Conservation (phyloP, 2,888 invertebrate genomes). For the Drosophila paramelanica region DNA sequence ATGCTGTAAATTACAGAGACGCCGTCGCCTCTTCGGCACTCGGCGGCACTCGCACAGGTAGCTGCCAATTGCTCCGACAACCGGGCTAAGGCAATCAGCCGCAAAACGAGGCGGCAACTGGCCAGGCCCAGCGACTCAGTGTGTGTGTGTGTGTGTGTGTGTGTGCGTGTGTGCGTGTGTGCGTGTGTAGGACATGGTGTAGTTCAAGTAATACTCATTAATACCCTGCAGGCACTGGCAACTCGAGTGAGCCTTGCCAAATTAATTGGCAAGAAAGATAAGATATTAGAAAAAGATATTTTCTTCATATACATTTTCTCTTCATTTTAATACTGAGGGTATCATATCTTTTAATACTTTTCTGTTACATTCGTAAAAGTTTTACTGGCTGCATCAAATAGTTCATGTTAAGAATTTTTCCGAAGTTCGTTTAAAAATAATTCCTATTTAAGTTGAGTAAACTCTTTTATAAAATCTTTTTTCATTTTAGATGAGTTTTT, state of each 20-base stretch:
- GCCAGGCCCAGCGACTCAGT: slow-evolving; percentile 1
- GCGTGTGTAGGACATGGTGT: not conserved
- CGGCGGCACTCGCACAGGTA: slow-evolving; percentile 39
- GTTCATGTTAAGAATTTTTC: too few relatives aligned
- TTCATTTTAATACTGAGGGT: not conserved
- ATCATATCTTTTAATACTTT: not conserved
- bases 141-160: not conserved
- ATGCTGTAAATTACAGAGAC: slow-evolving; percentile 52
- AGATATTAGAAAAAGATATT: too few relatives aligned
- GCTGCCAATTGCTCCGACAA: slow-evolving; percentile 48
- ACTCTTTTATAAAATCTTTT: too few relatives aligned
- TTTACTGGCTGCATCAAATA: not conserved
- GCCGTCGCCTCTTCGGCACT: not conserved
- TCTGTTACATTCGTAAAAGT: not conserved
- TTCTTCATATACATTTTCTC: not conserved
- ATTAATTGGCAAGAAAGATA: too few relatives aligned
- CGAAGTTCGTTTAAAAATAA: too few relatives aligned
- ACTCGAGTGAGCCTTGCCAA: not conserved
- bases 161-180: too few relatives aligned
- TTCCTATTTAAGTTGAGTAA: too few relatives aligned
- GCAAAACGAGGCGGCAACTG: slow-evolving; percentile 52
- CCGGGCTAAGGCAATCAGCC: slow-evolving; percentile 54
- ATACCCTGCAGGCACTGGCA: slow-evolving; percentile 34
- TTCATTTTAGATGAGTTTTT: too few relatives aligned
- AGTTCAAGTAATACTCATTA: slow-evolving; percentile 41